Evolutionary conservation across 2,797 vertebrate genomes (phyloP), one percentile per base, ranked within the genome.

Genomic region (Picus viridis): DNA sequence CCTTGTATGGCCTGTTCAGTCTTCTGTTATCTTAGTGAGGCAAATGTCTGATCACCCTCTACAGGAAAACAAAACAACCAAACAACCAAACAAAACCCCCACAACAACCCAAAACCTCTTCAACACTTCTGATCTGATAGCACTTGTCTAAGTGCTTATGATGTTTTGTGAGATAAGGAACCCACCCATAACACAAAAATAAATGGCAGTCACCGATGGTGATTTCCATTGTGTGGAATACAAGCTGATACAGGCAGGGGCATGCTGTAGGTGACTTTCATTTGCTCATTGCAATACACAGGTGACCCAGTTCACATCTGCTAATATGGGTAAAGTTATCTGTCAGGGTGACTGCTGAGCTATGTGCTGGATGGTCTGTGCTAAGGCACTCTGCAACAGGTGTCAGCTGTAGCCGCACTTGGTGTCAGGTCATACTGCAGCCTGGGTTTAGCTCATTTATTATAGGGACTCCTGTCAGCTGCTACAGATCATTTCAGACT

Each of bases 321-420:
- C 23, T 77, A 10, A 4, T 30, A 12, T 19, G 47, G 30, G 76
- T 54, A 65, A 85, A 27, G 56, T 65, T 77, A 16, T 34, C 63
- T 34, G 2, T 47, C 53, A 57, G 59, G 27, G n/a, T 58, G 36
- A 43, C n/a, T 58, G 56, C 58, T 71, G 14, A 65, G 0, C 20
- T 12, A 3, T 27, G 47, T 29, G 15, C 85, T 61, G 1, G 0
- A 19, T 8, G 3, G 34, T 20, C 34, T 1, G 2, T 36, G 47
- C 58, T 4, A 1, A 6, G 45, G 69, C 70, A 34, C 74, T 16
- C 29, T 0, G 70, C 83, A 88, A 72, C 83, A 89, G 82, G 80
- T 61, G 45, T 3, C 56, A 47, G 67, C 75, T 53, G 62, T 32
- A 53, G 69, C 47, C 0, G 2, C 5, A 1, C 53, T 83, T 88